Conservation (phyloP, 2,888 invertebrate species). For the Lumbricus terrestris region DNA sequence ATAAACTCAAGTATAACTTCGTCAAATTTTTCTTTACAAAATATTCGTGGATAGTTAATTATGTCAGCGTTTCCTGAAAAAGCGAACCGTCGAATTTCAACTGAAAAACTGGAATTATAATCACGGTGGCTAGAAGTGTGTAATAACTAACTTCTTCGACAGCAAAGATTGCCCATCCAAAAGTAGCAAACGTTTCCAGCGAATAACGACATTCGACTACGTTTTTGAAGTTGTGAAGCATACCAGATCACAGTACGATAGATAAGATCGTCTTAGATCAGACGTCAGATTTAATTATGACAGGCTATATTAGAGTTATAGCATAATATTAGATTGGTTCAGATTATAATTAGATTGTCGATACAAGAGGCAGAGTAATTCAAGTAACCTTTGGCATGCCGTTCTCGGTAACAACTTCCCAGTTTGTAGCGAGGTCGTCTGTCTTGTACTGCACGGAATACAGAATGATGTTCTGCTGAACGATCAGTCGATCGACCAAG, state of each 20-base stretch:
- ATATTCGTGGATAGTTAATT: not conserved
- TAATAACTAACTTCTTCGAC: not conserved
- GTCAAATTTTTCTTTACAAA: not conserved
- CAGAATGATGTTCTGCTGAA: not conserved
- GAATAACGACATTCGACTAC: not conserved
- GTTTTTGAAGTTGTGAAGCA: no score
- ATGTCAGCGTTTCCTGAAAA: not conserved
- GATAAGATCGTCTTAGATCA: no score
- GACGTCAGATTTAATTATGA: no score
- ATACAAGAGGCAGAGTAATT: not conserved
- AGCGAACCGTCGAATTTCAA: not conserved
- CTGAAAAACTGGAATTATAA: not conserved
- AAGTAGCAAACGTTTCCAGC: not conserved
- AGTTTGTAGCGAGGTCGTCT: not conserved
- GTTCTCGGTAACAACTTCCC: conserved; percentile 13
- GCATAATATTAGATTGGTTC: no score
- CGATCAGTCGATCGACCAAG: not conserved
- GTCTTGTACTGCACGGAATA: conserved; percentile 14
- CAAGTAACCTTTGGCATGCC: conserved; percentile 17
- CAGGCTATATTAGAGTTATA: no score
- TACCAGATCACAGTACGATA: no score
- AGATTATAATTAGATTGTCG: not conserved
- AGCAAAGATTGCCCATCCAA: not conserved
- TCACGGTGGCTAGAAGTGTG: not conserved
- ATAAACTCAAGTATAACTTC: not conserved